These are phyloP conservation scores for Aphis craccivora DNA, from an alignment of 1,140 invertebrate genomes.

Conservation along the genomic window DNA sequence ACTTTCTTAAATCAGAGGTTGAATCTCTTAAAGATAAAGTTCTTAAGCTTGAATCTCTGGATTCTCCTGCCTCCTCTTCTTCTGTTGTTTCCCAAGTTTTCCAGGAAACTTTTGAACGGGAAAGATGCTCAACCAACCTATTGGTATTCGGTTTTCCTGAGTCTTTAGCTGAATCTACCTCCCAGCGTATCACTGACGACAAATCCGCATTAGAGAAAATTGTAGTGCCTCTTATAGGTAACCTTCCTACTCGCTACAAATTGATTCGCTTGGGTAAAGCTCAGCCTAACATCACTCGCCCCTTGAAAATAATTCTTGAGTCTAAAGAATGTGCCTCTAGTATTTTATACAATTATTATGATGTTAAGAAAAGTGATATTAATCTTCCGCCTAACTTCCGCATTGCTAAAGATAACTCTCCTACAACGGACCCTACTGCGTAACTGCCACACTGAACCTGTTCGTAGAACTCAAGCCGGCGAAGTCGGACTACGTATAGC, in stretches of 20 bases:
- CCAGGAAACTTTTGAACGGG: too few relatives aligned
- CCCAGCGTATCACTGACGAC: neutral
- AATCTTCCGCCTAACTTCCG: neutral
- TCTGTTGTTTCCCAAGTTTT: neutral
- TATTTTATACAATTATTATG: neutral
- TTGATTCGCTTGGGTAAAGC: neutral
- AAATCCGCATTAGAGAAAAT: neutral
- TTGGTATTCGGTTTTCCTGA: neutral
- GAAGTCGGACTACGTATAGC: conserved; percentile 10
- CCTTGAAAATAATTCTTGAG: neutral
- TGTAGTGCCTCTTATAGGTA: neutral
- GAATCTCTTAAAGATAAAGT: neutral
- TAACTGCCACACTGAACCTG: neutral
- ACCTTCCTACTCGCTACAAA: neutral
- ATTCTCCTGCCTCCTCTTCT: neutral
- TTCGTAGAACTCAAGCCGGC: neutral
- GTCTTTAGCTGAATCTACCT: neutral
- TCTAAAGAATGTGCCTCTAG: neutral
- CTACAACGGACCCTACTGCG: neutral
- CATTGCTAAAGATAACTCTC: neutral
- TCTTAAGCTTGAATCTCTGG: neutral
- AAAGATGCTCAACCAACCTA: neutral
- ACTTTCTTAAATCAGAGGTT: neutral
- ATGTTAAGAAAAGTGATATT: conserved; percentile 1
- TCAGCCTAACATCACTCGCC: neutral